phyloP scores from a whole-genome alignment of 2,113 vertebrate species.

The Noctilio leporinus region DNA sequence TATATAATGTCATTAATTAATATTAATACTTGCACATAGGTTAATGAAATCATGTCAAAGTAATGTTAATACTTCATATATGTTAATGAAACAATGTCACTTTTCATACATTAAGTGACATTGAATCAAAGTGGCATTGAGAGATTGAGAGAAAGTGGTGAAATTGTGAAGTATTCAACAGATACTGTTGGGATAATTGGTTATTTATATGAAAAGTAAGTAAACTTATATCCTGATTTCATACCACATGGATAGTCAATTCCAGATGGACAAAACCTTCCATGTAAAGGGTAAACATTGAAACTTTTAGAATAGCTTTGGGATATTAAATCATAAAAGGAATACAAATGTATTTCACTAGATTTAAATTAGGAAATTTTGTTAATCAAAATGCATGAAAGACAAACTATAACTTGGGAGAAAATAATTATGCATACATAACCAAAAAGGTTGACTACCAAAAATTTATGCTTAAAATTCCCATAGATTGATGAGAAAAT shows the following conservation, averaged over 20 bases:
- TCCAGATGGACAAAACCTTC: not conserved
- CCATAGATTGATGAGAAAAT: not conserved
- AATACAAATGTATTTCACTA: not conserved
- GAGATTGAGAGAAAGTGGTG: fast-evolving
- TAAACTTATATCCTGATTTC: not conserved
- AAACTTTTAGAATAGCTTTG: not conserved
- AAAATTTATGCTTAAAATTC: not conserved
- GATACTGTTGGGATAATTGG: not conserved
- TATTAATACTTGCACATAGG: not conserved
- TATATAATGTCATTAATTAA: not conserved
- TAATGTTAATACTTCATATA: not conserved
- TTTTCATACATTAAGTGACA: not conserved
- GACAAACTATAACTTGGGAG: not conserved
- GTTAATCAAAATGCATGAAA: not conserved
- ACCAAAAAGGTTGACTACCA: not conserved
- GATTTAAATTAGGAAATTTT: not conserved
- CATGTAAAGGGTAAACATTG: not conserved
- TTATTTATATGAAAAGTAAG: not conserved
- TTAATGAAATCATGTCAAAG: not conserved
- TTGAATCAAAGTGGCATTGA: not conserved
- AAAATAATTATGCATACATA: not conserved
- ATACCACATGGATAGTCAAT: not conserved
- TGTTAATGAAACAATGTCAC: not conserved
- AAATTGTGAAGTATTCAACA: not conserved
- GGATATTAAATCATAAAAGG: not conserved